These are phyloP conservation scores for Gortyna flavago DNA, from an alignment of 2,888 invertebrate genomes.

Conservation along the genomic window DNA sequence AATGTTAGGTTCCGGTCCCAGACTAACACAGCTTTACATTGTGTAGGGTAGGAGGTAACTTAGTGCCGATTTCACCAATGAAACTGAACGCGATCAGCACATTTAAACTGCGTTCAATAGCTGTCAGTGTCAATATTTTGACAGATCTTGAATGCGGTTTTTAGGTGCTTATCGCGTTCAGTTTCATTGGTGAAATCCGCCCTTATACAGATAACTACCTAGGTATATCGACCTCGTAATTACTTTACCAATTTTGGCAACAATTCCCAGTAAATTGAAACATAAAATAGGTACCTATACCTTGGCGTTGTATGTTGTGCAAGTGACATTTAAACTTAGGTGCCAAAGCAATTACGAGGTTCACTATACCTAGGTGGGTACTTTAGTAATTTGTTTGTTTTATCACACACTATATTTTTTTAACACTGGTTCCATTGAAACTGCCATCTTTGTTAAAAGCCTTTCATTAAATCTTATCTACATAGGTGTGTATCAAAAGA, in stretches of 20 bases:
- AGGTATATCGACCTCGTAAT: neutral
- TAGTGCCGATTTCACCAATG: neutral
- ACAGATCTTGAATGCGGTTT: no score
- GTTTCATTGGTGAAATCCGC: neutral
- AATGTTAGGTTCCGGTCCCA: neutral
- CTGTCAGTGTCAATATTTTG: no score
- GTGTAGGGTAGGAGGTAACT: neutral
- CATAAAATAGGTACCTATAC: neutral
- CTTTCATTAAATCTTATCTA: slow-evolving; percentile 62
- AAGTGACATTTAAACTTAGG: neutral
- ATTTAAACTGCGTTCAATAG: no score
- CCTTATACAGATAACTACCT: neutral
- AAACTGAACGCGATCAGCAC: neutral
- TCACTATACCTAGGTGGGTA: neutral
- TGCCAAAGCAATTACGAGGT: neutral
- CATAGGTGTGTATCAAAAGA: slow-evolving; percentile 73
- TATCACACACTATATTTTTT: neutral
- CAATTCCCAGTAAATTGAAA: neutral
- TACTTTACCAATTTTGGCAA: neutral
- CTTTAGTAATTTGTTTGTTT: neutral
- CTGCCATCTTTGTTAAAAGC: slow-evolving; percentile 46
- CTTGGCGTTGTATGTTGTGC: neutral
- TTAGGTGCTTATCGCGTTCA: neutral
- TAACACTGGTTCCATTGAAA: slow-evolving; percentile 39
- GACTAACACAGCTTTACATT: neutral